These are phyloP conservation scores for Heterochromis multidens DNA, from an alignment of 2,113 vertebrate species.

Conservation along the genomic window DNA sequence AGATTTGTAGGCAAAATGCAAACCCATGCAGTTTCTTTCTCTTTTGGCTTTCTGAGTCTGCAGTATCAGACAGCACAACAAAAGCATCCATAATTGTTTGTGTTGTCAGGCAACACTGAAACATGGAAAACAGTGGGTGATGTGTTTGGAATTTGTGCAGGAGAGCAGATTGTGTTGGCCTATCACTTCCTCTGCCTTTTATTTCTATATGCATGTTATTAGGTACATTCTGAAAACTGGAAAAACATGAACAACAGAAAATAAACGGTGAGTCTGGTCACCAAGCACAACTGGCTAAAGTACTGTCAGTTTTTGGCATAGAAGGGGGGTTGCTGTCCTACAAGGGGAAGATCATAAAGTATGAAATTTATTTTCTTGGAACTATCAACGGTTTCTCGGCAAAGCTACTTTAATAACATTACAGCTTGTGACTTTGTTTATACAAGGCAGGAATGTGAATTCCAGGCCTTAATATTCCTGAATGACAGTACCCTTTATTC, in stretches of 20 bases:
- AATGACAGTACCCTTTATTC: not conserved
- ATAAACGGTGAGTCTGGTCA: slow-evolving; percentile 15
- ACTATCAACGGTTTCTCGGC: slow-evolving; percentile 19
- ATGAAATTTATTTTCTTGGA: not conserved
- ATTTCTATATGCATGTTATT: slow-evolving; percentile 35
- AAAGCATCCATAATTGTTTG: slow-evolving; percentile 9
- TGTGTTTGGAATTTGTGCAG: slow-evolving; percentile 30
- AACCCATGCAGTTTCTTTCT: slow-evolving; percentile 11
- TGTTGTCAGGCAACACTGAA: not conserved
- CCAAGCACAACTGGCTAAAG: not conserved
- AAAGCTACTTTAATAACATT: slow-evolving; percentile 18
- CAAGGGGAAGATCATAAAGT: not conserved
- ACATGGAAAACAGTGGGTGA: slow-evolving; percentile 27
- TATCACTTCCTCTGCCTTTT: slow-evolving; percentile 5
- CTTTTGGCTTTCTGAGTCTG: not conserved
- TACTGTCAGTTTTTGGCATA: slow-evolving; percentile 2
- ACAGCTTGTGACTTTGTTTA: slow-evolving; percentile 7
- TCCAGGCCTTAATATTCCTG: not conserved
- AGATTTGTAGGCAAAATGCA: not conserved
- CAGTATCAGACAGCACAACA: not conserved
- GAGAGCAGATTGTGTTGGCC: slow-evolving; percentile 16
- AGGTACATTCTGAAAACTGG: not conserved
- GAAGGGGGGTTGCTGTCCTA: not conserved
- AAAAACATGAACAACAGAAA: slow-evolving; percentile 9
- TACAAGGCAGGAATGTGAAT: not conserved